Evolutionary conservation across 2,113 vertebrate species (phyloP), one percentile per base, ranked within the genome.

Genomic region (Seriola rivoliana): DNA sequence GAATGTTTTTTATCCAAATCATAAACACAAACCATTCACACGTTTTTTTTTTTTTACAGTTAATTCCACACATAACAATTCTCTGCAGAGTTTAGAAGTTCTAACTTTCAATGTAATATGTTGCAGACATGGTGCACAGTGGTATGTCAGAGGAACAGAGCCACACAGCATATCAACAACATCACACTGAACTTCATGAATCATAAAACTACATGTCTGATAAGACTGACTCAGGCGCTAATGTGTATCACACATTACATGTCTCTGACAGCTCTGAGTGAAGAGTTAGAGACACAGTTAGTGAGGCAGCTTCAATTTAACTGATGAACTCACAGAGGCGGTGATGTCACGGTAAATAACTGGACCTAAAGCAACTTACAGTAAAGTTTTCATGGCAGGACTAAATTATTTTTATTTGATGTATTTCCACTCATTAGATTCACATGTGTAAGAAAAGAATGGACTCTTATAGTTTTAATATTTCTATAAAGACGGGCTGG

Each of bases 401-500:
- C 6, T 25, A 23, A 17, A 52, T 50, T 40, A 13, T 19, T 1
- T 64, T 5, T n/a, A 42, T 2, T 44, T 7, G 6, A 48, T 58
- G 38, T 25, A 44, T 40, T 38, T 69, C 8, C 29, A 29, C 23
- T 42, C 17, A 10, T 42, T 21, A 8, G 25, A 14, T 3, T 40
- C 13, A 65, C 17, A 23, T 58, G 32, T 60, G 50, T 36, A 16
- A 12, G 10, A 12, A 55, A 25, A 62, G 11, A 3, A 50, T 52
- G 58, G 1, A 60, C 13, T 34, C 12, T 65, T 25, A 7, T 19
- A 66, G 71, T 21, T 0, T 66, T 32, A 9, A 50, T 46, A 13
- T 19, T 59, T 79, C 55, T 54, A 25, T 25, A 79, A 46, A 88
- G 57, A 60, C 36, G 50, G 36, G 21, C 7, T 38, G 40, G 32